Evolutionary conservation across 2,888 invertebrate species (phyloP).

Genomic region (Ferrisia virgata): DNA sequence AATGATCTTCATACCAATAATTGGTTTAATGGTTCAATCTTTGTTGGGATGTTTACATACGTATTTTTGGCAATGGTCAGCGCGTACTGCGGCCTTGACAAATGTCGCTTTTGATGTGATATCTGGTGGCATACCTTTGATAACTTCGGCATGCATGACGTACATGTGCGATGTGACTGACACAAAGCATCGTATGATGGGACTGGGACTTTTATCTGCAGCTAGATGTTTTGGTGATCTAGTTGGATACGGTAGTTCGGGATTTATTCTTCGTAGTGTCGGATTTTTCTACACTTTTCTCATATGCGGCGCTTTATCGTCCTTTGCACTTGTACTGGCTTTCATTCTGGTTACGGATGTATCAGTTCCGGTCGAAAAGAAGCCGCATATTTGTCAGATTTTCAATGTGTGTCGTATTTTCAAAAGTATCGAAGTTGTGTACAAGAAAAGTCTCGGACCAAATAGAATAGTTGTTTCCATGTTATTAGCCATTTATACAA

Average conservation of each 20-base stretch:
- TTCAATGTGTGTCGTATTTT: neutral
- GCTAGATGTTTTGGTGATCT: neutral
- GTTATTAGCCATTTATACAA: neutral
- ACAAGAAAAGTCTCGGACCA: neutral
- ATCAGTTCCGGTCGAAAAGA: neutral
- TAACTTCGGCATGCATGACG: slow-evolving; percentile 49
- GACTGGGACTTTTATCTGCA: slow-evolving; percentile 48
- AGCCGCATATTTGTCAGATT: neutral
- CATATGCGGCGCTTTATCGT: neutral
- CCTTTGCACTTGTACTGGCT: neutral
- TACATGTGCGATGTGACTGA: slow-evolving; percentile 49
- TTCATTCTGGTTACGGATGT: neutral
- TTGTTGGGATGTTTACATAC: too few relatives aligned
- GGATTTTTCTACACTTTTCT: neutral
- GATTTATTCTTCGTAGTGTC: neutral
- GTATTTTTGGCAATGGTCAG: slow-evolving; percentile 49
- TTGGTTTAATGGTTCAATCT: too few relatives aligned
- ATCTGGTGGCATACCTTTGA: slow-evolving; percentile 48
- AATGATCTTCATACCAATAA: too few relatives aligned
- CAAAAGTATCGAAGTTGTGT: neutral
- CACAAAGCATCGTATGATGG: slow-evolving; percentile 47
- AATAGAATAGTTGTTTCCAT: neutral
- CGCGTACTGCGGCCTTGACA: slow-evolving; percentile 48
- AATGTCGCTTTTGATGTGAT: slow-evolving; percentile 48
- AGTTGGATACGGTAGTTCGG: neutral